Base-by-base conservation (phyloP, 1,140 invertebrate species). In the Latrodectus geometricus region DNA sequence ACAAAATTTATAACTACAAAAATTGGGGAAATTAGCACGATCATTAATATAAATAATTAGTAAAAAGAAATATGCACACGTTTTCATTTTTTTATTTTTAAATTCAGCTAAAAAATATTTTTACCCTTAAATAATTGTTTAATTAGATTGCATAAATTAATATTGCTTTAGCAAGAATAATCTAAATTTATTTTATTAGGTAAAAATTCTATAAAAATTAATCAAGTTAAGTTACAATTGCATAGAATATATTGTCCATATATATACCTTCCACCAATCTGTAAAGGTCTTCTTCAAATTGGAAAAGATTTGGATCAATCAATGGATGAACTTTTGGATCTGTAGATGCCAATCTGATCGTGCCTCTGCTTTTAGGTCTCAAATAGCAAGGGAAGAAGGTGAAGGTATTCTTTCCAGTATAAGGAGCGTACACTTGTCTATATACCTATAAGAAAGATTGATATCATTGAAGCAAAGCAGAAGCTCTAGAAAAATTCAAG, bases 281-380 rank as follows among this genome's bases (percentile, higher is more conserved):
- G 20, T 80, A 94, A 91, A 23, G 94, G 88, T 95, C 95, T 50
- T 94, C 93, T 2, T 92, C 83, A 90, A 94, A 90, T 52, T 92
- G 90, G 79, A 95, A 94, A 89, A 96, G 96, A 88, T 96, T 96
- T 0, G 96, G 94, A 89, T 95, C 93, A 20, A 98, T 94, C 17
- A 93, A 90, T 0, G 97, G 97, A 89, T 95, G 94, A 8, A 93
- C 92, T 68, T 93, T 92, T 7, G 96, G 95, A 91, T 97, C 93
- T 12, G 88, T 86, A 9, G 89, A 88, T 15, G 73, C 56, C 35
- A 90, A 50, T 87, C 90, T 90, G 48, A 97, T 92, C 76, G 91
- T 92, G 1, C 96, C 96, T 79, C 92, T 92, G 54, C 95, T 95
- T 90, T 95, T 94, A 4, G 96, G 95, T 65, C 94, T 91, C 91